phyloP scores from a whole-genome alignment of 1,140 invertebrate genomes.

The Drosophila eugracilis region DNA sequence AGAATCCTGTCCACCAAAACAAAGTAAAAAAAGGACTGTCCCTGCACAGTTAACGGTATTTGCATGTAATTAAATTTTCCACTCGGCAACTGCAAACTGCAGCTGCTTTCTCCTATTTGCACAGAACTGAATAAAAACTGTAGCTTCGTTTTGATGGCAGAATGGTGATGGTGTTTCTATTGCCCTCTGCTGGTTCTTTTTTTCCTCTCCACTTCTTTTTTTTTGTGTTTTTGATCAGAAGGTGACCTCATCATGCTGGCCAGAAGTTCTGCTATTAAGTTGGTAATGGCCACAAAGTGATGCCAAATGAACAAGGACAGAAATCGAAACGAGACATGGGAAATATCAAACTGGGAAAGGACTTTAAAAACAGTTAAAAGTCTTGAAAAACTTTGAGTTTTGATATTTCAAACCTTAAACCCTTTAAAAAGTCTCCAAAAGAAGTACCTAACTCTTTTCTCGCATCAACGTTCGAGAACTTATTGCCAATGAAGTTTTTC shows the following conservation, averaged over 20 bases:
- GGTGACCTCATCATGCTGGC: conserved; percentile 41
- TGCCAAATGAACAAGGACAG: conserved; percentile 37
- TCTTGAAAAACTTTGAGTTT: too few relatives aligned
- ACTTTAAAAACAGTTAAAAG: neutral
- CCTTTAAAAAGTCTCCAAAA: too few relatives aligned
- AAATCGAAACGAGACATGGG: conserved; percentile 1
- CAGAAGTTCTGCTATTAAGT: conserved; percentile 59
- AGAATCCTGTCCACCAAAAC: conserved; percentile 13
- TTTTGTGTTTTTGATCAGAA: conserved; percentile 32
- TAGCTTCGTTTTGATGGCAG: conserved; percentile 5
- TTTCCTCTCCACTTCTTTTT: neutral
- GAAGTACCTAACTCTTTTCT: neutral
- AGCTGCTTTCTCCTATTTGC: conserved; percentile 68
- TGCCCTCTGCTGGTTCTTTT: conserved; percentile 6
- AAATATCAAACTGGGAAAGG: conserved; percentile 9
- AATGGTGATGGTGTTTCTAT: conserved; percentile 15
- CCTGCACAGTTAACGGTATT: conserved; percentile 64
- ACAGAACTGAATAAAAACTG: conserved; percentile 53
- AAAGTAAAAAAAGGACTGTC: conserved; percentile 23
- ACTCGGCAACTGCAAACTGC: conserved; percentile 69
- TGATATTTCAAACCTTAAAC: too few relatives aligned
- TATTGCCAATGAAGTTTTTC: conserved; percentile 4
- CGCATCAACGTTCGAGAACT: neutral
- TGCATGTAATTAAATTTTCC: conserved; percentile 78
- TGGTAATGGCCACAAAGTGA: conserved; percentile 52